Evolutionary conservation across 2,797 vertebrate species (phyloP).

Genomic region (Gouania willdenowi): DNA sequence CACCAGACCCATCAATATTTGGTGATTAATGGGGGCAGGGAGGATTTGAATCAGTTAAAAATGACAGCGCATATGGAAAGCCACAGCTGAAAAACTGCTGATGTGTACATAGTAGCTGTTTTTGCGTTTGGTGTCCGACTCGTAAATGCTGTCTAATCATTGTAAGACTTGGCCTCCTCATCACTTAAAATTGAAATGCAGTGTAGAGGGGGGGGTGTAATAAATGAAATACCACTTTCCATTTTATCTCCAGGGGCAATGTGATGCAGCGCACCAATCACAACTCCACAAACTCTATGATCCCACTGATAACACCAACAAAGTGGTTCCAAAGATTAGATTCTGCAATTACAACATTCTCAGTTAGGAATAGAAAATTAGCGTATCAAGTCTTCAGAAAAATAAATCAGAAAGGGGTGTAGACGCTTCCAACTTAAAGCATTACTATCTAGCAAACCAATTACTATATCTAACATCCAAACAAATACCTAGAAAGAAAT

Average conservation of each 20-base stretch:
- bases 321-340: too few species aligned
- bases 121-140: conserved; percentile 39
- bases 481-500: too few species aligned
- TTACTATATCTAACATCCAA: too few species aligned
- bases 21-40: conserved; percentile 32
- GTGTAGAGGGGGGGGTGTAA: conserved; percentile 39
- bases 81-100: conserved; percentile 31
- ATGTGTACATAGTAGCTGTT: conserved; percentile 30
- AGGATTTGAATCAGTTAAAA: conserved; percentile 47
- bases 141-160: conserved; percentile 49
- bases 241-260: conserved; percentile 66
- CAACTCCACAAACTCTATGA: conserved; percentile 43
- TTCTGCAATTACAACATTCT: too few species aligned
- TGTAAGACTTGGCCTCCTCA: conserved; percentile 34
- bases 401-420: too few species aligned
- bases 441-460: too few species aligned
- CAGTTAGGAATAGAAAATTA: too few species aligned
- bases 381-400: too few species aligned
- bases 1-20: conserved; percentile 64
- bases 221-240: conserved; percentile 67
- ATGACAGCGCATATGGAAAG: conserved; percentile 38
- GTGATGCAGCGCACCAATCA: conserved; percentile 76
- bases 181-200: conserved; percentile 49
- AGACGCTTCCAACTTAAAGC: too few species aligned
- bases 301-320: too few species aligned